These are phyloP conservation scores for Catocala sponsa DNA, from an alignment of 2,888 invertebrate genomes.

Conservation along the genomic window DNA sequence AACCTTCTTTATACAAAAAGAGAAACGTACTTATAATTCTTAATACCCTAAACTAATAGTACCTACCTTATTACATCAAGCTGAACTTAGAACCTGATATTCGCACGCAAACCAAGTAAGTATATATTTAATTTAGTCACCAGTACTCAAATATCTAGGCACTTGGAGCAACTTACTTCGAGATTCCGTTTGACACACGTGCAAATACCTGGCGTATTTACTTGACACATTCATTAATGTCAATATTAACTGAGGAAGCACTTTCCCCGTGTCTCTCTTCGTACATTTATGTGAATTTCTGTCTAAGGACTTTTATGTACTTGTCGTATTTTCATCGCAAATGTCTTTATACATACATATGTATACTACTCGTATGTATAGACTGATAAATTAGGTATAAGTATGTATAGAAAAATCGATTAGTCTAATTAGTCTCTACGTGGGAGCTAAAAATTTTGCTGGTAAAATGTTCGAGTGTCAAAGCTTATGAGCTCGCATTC, in stretches of 20 bases:
- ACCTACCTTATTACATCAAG: not conserved
- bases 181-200: slow-evolving; percentile 50
- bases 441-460: no score
- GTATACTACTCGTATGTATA: no score
- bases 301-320: slow-evolving; percentile 5
- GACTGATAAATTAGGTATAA: no score
- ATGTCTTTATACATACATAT: no score
- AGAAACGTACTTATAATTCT: no score
- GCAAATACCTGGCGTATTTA: slow-evolving; percentile 45
- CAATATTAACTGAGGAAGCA: slow-evolving; percentile 58
- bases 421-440: no score
- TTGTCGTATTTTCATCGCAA: not conserved
- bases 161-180: slow-evolving; percentile 46
- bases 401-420: no score
- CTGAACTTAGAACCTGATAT: slow-evolving; percentile 10
- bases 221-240: slow-evolving; percentile 59
- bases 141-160: slow-evolving; percentile 30
- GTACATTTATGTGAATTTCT: slow-evolving; percentile 33
- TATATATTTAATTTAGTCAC: slow-evolving; percentile 33
- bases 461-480: no score
- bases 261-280: slow-evolving; percentile 42
- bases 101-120: slow-evolving; percentile 6
- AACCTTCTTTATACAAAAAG: no score
- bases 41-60: no score
- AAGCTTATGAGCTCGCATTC: no score